Percentiles rank a stretch among this genome's conserved stretches.
Conservation (phyloP, 1,140 invertebrate species). For the Sitodiplosis mosellana region DNA sequence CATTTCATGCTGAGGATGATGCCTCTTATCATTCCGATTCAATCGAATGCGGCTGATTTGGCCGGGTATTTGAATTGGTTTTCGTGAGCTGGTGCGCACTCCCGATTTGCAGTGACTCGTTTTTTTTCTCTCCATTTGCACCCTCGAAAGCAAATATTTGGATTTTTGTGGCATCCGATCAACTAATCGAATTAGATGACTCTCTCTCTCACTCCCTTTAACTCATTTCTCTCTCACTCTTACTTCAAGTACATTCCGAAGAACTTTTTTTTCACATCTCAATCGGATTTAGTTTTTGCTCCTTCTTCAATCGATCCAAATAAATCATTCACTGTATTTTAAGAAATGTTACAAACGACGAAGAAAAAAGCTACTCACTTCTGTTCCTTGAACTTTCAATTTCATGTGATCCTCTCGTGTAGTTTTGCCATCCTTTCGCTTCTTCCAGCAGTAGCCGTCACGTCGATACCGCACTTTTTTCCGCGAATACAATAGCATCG, state of each 20-base stretch:
- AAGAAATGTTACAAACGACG: neutral
- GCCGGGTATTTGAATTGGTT: no score
- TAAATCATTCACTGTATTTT: neutral
- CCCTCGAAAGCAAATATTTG: neutral
- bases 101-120: no score
- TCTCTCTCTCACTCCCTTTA: neutral
- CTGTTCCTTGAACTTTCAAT: constrained; percentile 89
- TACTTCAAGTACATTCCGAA: neutral
- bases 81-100: no score
- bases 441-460: constrained; percentile 98
- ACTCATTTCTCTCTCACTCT: neutral
- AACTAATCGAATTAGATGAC: neutral
- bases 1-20: no score
- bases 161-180: neutral
- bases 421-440: constrained; percentile 92
- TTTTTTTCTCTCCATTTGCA: no score
- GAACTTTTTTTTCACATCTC: no score
- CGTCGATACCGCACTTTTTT: constrained; percentile 91
- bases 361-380: constrained; percentile 37
- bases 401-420: constrained; percentile 99
- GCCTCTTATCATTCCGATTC: no score
- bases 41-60: no score
- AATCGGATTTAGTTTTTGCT: no score
- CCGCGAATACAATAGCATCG: constrained; percentile 88
- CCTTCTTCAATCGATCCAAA: neutral